These are phyloP conservation scores for Ophthalmolycus amberensis DNA, from an alignment of 2,113 vertebrate genomes.

Conservation along the genomic window DNA sequence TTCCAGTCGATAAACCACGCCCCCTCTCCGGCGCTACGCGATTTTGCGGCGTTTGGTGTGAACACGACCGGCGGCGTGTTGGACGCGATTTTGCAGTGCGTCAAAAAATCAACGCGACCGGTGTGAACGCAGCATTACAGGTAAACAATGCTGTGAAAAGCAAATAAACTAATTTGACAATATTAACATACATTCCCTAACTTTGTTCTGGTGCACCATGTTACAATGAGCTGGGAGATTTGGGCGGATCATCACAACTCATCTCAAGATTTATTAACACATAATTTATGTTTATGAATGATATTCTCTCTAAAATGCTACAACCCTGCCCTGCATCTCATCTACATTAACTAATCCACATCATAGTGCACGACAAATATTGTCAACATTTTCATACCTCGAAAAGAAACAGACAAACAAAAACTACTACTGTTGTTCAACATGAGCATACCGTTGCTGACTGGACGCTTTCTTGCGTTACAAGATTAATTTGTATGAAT, in stretches of 20 bases:
- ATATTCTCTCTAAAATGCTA: neutral
- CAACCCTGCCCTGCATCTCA: neutral
- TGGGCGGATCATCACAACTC: neutral
- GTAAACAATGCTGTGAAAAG: neutral
- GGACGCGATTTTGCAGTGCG: no score
- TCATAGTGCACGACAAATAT: conserved; percentile 1
- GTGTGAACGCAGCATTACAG: no score
- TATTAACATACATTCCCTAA: neutral
- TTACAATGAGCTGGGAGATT: neutral
- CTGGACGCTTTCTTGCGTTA: neutral
- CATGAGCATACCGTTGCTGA: neutral
- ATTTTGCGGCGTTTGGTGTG: no score
- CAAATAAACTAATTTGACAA: neutral
- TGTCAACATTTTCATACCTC: neutral
- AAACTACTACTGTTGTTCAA: neutral
- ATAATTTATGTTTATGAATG: neutral
- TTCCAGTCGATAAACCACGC: no score
- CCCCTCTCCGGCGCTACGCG: no score
- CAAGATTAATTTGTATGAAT: neutral
- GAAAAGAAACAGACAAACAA: neutral
- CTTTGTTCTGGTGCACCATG: neutral
- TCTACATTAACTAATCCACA: neutral
- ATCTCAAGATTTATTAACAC: neutral
- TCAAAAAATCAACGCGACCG: no score
- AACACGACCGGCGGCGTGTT: no score